These are phyloP conservation scores for Oedothorax gibbosus DNA, from an alignment of 1,140 invertebrate species.

Conservation along the genomic window DNA sequence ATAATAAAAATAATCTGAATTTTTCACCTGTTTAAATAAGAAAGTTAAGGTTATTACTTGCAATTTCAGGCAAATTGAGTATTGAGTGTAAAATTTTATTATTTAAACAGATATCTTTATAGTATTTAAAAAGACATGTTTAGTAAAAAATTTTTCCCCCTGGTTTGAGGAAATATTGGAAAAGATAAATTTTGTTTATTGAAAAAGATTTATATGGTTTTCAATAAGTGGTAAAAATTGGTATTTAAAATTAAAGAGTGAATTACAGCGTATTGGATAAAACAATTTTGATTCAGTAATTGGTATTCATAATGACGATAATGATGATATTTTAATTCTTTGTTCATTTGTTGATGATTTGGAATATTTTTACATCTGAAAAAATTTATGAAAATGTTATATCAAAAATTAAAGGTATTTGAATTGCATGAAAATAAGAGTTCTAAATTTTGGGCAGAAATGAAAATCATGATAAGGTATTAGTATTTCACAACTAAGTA, in stretches of 20 bases:
- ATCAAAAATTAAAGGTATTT: constrained; percentile 59
- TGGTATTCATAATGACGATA: neutral
- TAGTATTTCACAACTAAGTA: constrained; percentile 7
- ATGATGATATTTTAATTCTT: neutral
- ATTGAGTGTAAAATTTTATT: constrained; percentile 56
- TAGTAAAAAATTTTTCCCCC: constrained; percentile 68
- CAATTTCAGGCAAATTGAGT: constrained; percentile 24
- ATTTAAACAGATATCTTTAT: constrained; percentile 67
- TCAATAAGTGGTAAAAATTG: constrained; percentile 69
- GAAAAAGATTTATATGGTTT: constrained; percentile 68
- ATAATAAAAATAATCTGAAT: constrained; percentile 44
- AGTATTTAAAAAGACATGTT: constrained; percentile 68
- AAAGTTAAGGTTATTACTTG: constrained; percentile 65
- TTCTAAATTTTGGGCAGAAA: constrained; percentile 33
- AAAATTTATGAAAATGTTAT: constrained; percentile 1
- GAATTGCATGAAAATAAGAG: neutral
- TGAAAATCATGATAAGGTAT: constrained; percentile 59
- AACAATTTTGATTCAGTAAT: neutral
- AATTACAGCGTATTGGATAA: neutral
- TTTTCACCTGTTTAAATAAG: constrained; percentile 64
- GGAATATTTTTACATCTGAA: neutral
- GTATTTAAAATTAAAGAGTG: constrained; percentile 65
- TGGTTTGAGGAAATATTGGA: constrained; percentile 63
- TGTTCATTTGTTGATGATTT: neutral
- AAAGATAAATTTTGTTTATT: constrained; percentile 64